phyloP scores from a whole-genome alignment of 2,113 vertebrate species.

The Burhinus bistriatus region DNA sequence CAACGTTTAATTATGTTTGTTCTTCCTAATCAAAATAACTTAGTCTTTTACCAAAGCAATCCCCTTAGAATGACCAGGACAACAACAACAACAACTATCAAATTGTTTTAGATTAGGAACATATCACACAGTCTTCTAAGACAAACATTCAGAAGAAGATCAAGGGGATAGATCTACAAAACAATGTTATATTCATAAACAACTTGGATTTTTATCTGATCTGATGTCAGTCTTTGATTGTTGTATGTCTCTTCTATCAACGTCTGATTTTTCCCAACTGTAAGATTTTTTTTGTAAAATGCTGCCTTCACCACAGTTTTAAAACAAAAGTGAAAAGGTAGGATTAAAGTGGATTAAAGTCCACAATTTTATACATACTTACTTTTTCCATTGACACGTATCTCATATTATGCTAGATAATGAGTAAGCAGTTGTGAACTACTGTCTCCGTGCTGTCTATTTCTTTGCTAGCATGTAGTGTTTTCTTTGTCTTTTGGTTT shows the following conservation, averaged over 20 bases:
- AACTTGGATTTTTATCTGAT: neutral
- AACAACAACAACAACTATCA: neutral
- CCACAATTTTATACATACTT: neutral
- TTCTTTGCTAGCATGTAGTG: neutral
- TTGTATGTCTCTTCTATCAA: neutral
- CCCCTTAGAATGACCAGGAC: neutral
- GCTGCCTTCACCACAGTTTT: neutral
- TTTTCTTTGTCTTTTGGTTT: neutral
- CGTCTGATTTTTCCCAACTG: neutral
- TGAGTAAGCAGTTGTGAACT: neutral
- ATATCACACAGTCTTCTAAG: neutral
- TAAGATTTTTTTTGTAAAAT: neutral
- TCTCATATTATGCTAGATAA: neutral
- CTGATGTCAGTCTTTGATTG: neutral
- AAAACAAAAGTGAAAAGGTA: neutral
- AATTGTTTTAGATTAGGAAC: neutral
- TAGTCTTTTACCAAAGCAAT: neutral
- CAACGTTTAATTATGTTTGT: neutral
- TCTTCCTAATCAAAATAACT: neutral
- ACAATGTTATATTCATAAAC: neutral
- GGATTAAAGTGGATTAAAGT: neutral
- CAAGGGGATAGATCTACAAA: neutral
- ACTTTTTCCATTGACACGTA: neutral
- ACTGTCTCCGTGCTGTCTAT: accelerated
- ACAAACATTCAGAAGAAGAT: neutral